Conservation (phyloP, 2,888 invertebrate species). For the Bimastos eiseni region DNA sequence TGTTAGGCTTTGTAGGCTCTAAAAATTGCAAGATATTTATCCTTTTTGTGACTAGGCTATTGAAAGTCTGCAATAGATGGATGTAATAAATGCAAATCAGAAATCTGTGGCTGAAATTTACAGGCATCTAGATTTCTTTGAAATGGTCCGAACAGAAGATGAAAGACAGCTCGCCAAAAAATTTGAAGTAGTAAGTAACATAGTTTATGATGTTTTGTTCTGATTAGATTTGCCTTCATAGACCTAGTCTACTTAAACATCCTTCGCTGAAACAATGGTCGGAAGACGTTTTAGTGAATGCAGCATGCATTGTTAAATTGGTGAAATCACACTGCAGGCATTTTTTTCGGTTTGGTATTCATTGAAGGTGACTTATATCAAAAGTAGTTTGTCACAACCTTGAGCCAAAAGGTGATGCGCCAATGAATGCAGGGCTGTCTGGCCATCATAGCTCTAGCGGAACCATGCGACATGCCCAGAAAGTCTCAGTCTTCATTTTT, state of each 20-base stretch:
- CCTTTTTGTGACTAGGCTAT: not conserved
- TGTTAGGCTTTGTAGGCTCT: not conserved
- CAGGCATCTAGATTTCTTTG: constrained; percentile 95
- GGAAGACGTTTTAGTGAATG: not conserved
- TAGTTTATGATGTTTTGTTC: not conserved
- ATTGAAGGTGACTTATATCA: not conserved
- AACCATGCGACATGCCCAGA: too few relatives aligned
- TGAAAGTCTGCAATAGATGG: not conserved
- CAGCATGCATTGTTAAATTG: not conserved
- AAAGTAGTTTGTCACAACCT: too few relatives aligned
- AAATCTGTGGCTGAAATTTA: not conserved
- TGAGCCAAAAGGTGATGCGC: not conserved
- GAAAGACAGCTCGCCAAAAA: constrained; percentile 88
- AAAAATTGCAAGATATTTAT: not conserved
- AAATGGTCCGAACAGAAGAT: constrained; percentile 95
- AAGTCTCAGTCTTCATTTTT: too few relatives aligned
- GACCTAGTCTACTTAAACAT: not conserved
- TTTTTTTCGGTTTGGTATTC: not conserved
- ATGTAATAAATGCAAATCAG: not conserved
- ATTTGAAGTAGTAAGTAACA: constrained; percentile 64
- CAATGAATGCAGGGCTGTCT: not conserved
- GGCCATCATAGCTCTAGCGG: too few relatives aligned
- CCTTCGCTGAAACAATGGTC: not conserved
- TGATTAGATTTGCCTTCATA: not conserved
- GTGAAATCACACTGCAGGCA: too few relatives aligned